Base-by-base conservation (phyloP, 2,797 vertebrate genomes). In the Chanos chanos region DNA sequence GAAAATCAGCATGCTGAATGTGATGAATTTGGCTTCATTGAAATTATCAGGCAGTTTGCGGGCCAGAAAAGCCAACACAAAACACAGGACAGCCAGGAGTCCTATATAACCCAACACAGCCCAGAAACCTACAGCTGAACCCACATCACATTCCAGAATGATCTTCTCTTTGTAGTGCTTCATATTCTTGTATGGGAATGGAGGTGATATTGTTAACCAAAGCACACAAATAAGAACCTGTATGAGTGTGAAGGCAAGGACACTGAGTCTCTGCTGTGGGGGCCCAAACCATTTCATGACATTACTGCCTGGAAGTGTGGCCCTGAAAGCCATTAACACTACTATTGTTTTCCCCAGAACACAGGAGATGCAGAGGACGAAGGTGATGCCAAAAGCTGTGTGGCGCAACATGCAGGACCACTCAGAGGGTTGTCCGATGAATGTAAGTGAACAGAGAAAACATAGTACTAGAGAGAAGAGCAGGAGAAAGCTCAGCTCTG, bases 211-310 rank as follows among this genome's bases (percentile, higher is more conserved):
- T 66, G 37, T 64, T 54, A 75, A 64, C 73, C 73, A 75, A 36
- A 69, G 3, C 7, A 27, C 33, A 69, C 73, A 75, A 18, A 77
- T 77, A 21, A 77, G 3, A 12, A 72, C 41, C 39, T 77, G 74
- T 50, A 74, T 47, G 1, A 74, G 10, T 19, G 72, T 72, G 41
- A 72, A 63, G 12, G 43, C 62, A 59, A 71, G 15, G 44, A 75
- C 73, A 49, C 49, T 69, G 41, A 75, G 65, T 58, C 59, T 59
- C 49, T 75, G 69, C 34, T 75, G 69, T 21, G 19, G 19, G 36
- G 69, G 69, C 27, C 73, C 73, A 66, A 75, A 75, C 61, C 69
- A 75, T 53, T 75, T 75, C 73, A 75, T 72, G 4, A 69, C 39
- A 63, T 75, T 60, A 45, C 47, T 72, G 22, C 73, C 69, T 51